Evolutionary conservation across 2,797 vertebrate genomes (phyloP).

Genomic region (Amblyraja radiata): DNA sequence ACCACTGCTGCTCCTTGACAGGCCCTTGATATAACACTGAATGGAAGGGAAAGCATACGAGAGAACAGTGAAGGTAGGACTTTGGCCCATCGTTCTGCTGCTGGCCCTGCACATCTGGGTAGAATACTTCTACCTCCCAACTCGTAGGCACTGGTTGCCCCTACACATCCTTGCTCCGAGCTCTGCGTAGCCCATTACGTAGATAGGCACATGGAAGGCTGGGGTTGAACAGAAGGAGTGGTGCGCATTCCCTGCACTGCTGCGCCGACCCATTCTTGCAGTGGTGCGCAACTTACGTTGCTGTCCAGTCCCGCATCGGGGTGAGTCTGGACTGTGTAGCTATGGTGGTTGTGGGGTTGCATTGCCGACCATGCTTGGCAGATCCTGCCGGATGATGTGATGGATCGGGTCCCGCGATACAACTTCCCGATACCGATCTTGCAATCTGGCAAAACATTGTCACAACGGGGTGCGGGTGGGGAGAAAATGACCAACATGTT

Average conservation of each 20-base stretch:
- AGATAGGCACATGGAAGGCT: neutral
- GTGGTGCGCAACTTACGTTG: conserved; percentile 65
- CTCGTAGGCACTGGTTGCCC: too few species aligned
- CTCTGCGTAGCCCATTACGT: neutral
- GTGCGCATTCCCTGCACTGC: neutral
- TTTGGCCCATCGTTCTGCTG: neutral
- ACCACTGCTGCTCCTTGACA: neutral
- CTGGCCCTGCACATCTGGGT: neutral
- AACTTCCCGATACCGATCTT: conserved; percentile 59
- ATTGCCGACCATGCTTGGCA: conserved; percentile 82
- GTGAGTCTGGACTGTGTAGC: conserved; percentile 70
- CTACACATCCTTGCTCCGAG: neutral
- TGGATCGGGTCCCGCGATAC: conserved; percentile 73
- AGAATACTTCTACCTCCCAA: neutral
- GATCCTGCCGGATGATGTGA: conserved; percentile 60
- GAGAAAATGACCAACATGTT: neutral
- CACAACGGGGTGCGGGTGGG: neutral
- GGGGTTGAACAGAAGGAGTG: neutral
- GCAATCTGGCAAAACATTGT: conserved; percentile 64
- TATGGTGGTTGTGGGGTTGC: conserved; percentile 66
- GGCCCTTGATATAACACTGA: neutral
- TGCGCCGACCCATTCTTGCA: neutral
- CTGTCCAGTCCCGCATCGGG: conserved; percentile 67
- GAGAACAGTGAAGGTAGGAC: neutral
- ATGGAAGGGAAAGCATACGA: neutral